Evolutionary conservation across 2,113 vertebrate species (phyloP), one percentile per base, ranked within the genome.

Genomic region (Ptyas mucosa): DNA sequence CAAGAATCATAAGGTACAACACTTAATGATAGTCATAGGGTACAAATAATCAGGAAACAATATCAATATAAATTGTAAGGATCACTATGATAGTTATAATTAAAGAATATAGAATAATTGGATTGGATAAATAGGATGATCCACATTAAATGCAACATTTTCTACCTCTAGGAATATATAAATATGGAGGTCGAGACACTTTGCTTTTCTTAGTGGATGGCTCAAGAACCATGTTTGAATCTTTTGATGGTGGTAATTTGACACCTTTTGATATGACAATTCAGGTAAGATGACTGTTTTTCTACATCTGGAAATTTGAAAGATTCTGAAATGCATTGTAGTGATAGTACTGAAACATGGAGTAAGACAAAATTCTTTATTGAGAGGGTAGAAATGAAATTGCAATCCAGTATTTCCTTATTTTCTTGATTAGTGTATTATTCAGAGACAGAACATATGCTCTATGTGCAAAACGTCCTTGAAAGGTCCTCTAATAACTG

Each of bases 191-290:
- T 26, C 98, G 99, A 95, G 99, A 99, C 96, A 98, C 99, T 94
- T 96, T 99, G 93, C 98, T 99, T 88, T 99, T 99, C 94, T 94
- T 99, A 94, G 98, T 99, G n/a, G 99, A 99, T 95, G 98, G 98
- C 6, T 99, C 99, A 34, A 98, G 96, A 93, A 97, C 98, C 94
- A 99, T 99, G 99, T 99, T 99, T 96, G 95, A 98, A 53, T 96
- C 97, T 85, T 96, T 96, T 9, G 97, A 98, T 0, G 96, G 96
- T 64, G 91, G 94, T 52, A 96, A 97, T 51, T 92, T 97, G 12
- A 97, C 98, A 12, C 98, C 99, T 94, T 99, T 99, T 96, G 98
- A 99, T 94, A 98, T 99, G 97, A 99, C 98, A 51, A 97, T 99
- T 94, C 98, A 99, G 97, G 99, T 99, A 94, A 96, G 93, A 90